Evolutionary conservation across 2,797 vertebrate species (phyloP).

Genomic region (Morus bassanus): DNA sequence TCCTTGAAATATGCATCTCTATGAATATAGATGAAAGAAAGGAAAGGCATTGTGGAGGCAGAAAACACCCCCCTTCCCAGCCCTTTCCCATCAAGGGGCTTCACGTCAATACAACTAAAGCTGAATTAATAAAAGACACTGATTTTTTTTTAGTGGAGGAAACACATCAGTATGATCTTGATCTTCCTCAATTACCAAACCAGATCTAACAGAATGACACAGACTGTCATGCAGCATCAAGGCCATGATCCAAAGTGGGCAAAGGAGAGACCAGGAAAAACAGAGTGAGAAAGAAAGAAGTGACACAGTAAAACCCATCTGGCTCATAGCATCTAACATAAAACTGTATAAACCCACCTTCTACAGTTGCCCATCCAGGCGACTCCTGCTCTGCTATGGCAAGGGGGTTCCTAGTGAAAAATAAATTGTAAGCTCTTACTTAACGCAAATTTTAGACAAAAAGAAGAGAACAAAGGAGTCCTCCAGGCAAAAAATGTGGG

Average conservation of each 20-base stretch:
- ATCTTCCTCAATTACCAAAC: not conserved
- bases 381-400: not conserved
- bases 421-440: conserved; percentile 6
- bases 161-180: not conserved
- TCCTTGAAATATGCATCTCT: not conserved
- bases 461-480: conserved; percentile 46
- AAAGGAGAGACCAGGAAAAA: not conserved
- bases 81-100: not conserved
- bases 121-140: not conserved
- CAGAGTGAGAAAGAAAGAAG: not conserved
- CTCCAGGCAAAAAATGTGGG: conserved; percentile 35
- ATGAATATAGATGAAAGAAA: not conserved
- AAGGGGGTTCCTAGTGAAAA: not conserved
- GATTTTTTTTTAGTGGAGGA: not conserved
- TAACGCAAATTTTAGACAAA: conserved; percentile 28
- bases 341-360: not conserved
- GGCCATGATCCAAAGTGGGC: accelerated
- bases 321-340: not conserved
- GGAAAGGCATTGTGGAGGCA: not conserved
- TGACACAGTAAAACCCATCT: not conserved
- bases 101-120: not conserved
- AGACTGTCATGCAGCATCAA: accelerated
- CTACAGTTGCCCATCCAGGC: not conserved
- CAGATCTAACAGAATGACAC: accelerated
- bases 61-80: not conserved